phyloP scores from a whole-genome alignment of 92 coral and sea anemone species.

The Parazoanthus darwini region DNA sequence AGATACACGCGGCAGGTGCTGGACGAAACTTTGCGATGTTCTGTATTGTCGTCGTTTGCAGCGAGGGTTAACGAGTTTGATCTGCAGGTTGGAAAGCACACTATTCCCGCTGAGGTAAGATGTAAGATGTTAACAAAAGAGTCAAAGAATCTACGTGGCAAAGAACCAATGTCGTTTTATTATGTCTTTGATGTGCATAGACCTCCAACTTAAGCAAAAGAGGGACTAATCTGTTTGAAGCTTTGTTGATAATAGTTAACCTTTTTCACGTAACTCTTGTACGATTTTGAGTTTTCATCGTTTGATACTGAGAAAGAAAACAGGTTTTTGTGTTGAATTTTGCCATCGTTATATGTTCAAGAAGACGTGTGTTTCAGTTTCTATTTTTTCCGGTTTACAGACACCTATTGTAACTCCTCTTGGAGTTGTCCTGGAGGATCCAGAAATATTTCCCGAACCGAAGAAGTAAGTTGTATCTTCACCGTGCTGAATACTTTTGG shows the following conservation, averaged over 20 bases:
- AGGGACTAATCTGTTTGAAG: no score
- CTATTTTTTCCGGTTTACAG: slow-evolving; percentile 39
- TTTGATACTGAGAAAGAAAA: background rate
- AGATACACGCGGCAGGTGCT: slow-evolving; percentile 93
- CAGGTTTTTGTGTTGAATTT: background rate
- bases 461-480: slow-evolving; percentile 62
- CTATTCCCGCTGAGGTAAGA: no score
- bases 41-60: slow-evolving; percentile 85
- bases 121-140: no score
- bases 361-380: background rate
- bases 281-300: background rate
- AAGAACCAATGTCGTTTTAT: no score
- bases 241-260: no score
- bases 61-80: slow-evolving; percentile 87
- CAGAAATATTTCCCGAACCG: slow-evolving; percentile 85
- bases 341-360: background rate
- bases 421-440: slow-evolving; percentile 90
- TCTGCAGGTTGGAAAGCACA: no score
- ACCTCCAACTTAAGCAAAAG: no score
- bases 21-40: slow-evolving; percentile 86
- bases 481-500: background rate
- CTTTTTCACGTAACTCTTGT: no score
- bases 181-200: no score
- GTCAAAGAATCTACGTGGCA: no score
- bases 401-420: slow-evolving; percentile 83